Conservation (phyloP, 1,140 invertebrate genomes). For the Callitettix versicolor region DNA sequence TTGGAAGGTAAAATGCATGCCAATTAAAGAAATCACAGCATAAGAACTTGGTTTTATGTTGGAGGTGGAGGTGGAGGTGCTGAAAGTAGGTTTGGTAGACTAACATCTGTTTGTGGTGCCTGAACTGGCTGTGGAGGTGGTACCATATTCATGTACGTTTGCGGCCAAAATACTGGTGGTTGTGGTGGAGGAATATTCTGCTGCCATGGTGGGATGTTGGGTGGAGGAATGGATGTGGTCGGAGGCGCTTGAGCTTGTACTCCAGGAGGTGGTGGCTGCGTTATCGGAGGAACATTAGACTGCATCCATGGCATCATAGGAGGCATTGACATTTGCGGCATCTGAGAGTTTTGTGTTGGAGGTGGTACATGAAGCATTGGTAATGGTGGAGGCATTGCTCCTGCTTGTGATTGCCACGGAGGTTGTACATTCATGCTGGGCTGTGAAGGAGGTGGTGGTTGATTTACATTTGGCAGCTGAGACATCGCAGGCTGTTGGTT, state of each 20-base stretch:
- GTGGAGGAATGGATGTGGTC: slow-evolving; percentile 32
- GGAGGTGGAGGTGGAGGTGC: slow-evolving; percentile 19
- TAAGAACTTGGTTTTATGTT: neutral
- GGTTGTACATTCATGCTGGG: slow-evolving; percentile 17
- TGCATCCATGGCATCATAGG: slow-evolving; percentile 43
- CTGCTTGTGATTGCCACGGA: slow-evolving; percentile 17
- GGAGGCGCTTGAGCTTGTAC: neutral
- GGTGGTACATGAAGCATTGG: slow-evolving; percentile 38
- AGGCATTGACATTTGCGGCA: slow-evolving; percentile 37
- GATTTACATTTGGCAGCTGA: slow-evolving; percentile 25
- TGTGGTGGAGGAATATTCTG: slow-evolving; percentile 17
- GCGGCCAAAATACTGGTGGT: slow-evolving; percentile 28
- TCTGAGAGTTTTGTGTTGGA: slow-evolving; percentile 31
- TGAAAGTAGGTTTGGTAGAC: neutral
- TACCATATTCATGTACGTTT: slow-evolving; percentile 22
- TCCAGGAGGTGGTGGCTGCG: slow-evolving; percentile 27
- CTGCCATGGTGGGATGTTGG: slow-evolving; percentile 37
- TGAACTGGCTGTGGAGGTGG: slow-evolving; percentile 31
- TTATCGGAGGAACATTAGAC: slow-evolving; percentile 40
- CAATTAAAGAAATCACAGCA: no score
- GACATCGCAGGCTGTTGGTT: slow-evolving; percentile 5
- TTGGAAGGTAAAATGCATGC: no score
- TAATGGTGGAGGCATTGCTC: slow-evolving; percentile 36
- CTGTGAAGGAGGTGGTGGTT: slow-evolving; percentile 30
- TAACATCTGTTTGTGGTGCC: slow-evolving; percentile 23